These are phyloP conservation scores for Melinaea menophilus DNA, from an alignment of 2,888 invertebrate species.

Conservation along the genomic window DNA sequence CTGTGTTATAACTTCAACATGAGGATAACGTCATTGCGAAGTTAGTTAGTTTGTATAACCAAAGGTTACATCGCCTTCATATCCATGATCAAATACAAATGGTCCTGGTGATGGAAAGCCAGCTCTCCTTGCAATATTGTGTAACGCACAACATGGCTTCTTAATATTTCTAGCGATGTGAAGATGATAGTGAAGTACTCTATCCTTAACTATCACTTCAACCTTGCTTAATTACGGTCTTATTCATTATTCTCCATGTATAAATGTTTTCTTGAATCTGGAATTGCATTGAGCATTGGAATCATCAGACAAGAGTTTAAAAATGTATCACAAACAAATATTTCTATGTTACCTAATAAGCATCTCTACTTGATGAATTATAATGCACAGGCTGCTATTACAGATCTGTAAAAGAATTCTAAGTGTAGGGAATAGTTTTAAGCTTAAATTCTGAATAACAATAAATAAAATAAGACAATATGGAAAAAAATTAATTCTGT, in stretches of 20 bases:
- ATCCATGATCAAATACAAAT: no score
- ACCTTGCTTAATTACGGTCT: conserved; percentile 31
- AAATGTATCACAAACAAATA: conserved; percentile 8
- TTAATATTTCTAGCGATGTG: conserved; percentile 29
- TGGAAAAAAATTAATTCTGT: no score
- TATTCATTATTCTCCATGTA: conserved; percentile 30
- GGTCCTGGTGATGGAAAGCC: conserved; percentile 21
- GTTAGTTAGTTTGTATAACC: no score
- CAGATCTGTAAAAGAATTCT: conserved; percentile 9
- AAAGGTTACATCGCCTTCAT: no score
- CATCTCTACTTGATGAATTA: conserved; percentile 18
- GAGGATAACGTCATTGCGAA: no score
- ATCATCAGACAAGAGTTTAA: conserved; percentile 35
- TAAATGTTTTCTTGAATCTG: conserved; percentile 30
- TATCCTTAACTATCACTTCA: conserved; percentile 33
- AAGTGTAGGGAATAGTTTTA: no score
- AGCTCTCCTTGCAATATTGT: conserved; percentile 32
- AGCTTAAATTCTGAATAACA: no score
- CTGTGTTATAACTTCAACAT: no score
- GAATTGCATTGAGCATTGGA: conserved; percentile 32
- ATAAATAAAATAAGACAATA: no score
- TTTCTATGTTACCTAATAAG: conserved; percentile 14
- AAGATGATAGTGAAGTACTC: conserved; percentile 35
- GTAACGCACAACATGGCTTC: conserved; percentile 34
- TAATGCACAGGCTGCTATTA: conserved; percentile 22